A percentile compares a stretch with the other conserved stretches of the same genome.
phyloP scores from a whole-genome alignment of 2,888 invertebrate species.

The Caenorhabditis auriculariae region DNA sequence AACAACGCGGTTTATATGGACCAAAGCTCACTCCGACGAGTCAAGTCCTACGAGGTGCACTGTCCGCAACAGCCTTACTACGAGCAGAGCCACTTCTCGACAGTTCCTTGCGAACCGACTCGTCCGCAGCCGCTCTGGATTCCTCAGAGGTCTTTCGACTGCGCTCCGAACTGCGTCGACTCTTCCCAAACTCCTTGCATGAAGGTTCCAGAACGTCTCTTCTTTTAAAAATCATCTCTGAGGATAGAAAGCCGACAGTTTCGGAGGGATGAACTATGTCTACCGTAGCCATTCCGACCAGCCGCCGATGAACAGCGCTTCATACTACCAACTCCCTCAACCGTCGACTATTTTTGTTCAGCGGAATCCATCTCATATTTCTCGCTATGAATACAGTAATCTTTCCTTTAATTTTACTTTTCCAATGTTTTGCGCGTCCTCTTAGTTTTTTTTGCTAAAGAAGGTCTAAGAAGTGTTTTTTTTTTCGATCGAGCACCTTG shows the following conservation, averaged over 20 bases:
- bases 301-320: too few species aligned
- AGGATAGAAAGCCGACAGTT: conserved; percentile 34
- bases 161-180: conserved; percentile 10
- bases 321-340: too few species aligned
- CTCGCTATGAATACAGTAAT: too few species aligned
- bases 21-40: conserved; percentile 7
- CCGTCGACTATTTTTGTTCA: too few species aligned
- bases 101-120: background rate
- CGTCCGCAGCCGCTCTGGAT: conserved; percentile 11
- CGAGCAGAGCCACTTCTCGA: background rate
- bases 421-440: too few species aligned
- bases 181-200: conserved; percentile 12
- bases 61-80: conserved; percentile 10
- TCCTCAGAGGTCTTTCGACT: conserved; percentile 21
- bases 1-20: background rate
- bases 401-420: too few species aligned
- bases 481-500: too few species aligned
- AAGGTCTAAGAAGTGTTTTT: too few species aligned
- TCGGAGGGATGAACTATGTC: conserved; percentile 28
- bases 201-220: too few species aligned
- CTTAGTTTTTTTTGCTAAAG: too few species aligned
- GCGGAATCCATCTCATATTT: too few species aligned
- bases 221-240: background rate
- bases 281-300: conserved; percentile 15
- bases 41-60: conserved; percentile 20